Evolutionary conservation across 30 jellyfish, hydroid and myxozoan species (phyloP).

Genomic region (Aurelia aurita): DNA sequence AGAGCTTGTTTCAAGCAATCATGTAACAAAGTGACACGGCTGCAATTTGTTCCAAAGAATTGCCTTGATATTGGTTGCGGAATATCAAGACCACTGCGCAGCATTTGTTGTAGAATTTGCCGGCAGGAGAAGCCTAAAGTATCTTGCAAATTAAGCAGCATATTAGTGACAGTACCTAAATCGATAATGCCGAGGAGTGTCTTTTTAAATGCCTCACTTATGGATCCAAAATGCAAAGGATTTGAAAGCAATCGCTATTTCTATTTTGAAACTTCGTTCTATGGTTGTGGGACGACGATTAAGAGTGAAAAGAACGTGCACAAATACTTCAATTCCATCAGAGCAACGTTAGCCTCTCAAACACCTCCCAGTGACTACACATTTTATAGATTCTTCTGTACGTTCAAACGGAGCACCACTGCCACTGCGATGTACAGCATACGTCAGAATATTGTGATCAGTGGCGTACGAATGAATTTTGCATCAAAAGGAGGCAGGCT

Average conservation of each 20-base stretch:
- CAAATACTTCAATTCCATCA: conserved; percentile 10
- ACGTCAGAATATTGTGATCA: background rate
- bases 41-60: background rate
- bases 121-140: conserved; percentile 29
- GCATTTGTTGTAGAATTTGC: conserved; percentile 44
- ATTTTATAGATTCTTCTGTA: conserved; percentile 6
- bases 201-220: conserved; percentile 32
- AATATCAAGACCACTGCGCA: conserved; percentile 5
- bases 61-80: conserved; percentile 67
- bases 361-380: background rate
- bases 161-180: conserved; percentile 47
- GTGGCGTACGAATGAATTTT: conserved; percentile 18
- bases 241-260: conserved; percentile 10
- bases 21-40: background rate
- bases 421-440: conserved; percentile 15
- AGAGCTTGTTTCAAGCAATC: conserved; percentile 17
- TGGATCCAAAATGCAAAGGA: conserved; percentile 30
- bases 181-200: conserved; percentile 44
- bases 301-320: background rate
- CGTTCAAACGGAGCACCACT: conserved; percentile 4
- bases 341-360: background rate
- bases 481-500: conserved; percentile 43
- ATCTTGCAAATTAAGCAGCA: conserved; percentile 20
- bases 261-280: conserved; percentile 18
- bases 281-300: conserved; percentile 33